Evolutionary conservation across 2,888 invertebrate genomes (phyloP).

Genomic region (Dryococelus australis): DNA sequence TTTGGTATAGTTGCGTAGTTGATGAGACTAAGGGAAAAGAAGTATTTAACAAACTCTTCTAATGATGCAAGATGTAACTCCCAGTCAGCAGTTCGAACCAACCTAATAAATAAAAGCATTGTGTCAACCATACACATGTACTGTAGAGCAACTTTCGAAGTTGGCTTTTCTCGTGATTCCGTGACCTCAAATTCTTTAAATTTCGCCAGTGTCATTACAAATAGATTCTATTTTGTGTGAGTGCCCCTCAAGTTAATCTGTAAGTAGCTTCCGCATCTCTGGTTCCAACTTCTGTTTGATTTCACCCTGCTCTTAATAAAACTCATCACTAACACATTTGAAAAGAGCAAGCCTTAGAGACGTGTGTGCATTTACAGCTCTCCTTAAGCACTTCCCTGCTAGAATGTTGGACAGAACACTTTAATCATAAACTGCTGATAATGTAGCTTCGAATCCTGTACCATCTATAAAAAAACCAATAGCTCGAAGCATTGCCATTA

Average conservation of each 20-base stretch:
- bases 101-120: no score
- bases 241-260: no score
- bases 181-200: not conserved
- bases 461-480: not conserved
- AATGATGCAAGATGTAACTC: not conserved
- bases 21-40: not conserved
- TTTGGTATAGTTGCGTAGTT: slow-evolving; percentile 9
- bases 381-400: not conserved
- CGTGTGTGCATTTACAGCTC: not conserved
- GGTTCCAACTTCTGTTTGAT: no score
- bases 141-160: not conserved
- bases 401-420: slow-evolving; percentile 4
- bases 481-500: slow-evolving; percentile 20
- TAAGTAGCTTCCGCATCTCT: no score
- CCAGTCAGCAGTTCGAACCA: not conserved
- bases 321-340: no score
- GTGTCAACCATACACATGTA: not conserved
- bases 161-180: slow-evolving; percentile 17
- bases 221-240: no score
- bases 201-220: not conserved
- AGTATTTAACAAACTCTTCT: not conserved
- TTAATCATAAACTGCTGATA: not conserved
- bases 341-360: slow-evolving; percentile 4
- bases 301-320: no score
- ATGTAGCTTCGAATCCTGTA: not conserved